These are phyloP conservation scores for Erebia aethiops DNA, from an alignment of 2,888 invertebrate species.

Conservation along the genomic window DNA sequence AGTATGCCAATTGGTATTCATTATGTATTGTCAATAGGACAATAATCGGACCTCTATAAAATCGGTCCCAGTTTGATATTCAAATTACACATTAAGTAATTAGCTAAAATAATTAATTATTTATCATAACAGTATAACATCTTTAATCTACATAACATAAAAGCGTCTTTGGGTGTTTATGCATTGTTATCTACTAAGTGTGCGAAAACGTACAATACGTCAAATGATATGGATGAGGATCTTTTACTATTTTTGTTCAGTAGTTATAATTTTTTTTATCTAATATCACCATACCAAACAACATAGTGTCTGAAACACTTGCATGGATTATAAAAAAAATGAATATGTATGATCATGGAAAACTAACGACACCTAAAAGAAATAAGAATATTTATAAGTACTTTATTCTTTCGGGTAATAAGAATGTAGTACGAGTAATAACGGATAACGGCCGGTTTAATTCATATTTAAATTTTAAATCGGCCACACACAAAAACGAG, in stretches of 20 bases:
- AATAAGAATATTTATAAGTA: no score
- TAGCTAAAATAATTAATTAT: conserved; percentile 12
- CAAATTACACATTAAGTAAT: background rate
- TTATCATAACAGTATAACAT: conserved; percentile 25
- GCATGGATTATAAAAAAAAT: conserved; percentile 2
- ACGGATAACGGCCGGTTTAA: background rate
- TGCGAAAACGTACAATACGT: conserved; percentile 45
- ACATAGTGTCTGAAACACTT: conserved; percentile 29
- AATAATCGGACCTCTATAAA: background rate
- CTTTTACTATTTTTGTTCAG: conserved; percentile 32
- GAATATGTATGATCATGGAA: no score
- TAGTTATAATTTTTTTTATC: conserved; percentile 27
- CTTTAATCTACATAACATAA: conserved; percentile 43
- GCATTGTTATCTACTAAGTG: conserved; percentile 40
- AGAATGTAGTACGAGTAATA: no score
- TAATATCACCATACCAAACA: conserved; percentile 33
- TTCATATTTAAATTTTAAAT: background rate
- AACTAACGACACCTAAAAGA: no score
- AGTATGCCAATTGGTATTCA: background rate
- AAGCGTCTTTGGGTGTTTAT: conserved; percentile 56
- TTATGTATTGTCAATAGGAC: background rate
- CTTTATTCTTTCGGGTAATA: no score
- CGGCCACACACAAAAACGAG: background rate
- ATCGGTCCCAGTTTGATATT: background rate
- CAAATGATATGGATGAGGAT: conserved; percentile 52